phyloP scores from a whole-genome alignment of 2,113 vertebrate species.

The Takifugu bimaculatus region DNA sequence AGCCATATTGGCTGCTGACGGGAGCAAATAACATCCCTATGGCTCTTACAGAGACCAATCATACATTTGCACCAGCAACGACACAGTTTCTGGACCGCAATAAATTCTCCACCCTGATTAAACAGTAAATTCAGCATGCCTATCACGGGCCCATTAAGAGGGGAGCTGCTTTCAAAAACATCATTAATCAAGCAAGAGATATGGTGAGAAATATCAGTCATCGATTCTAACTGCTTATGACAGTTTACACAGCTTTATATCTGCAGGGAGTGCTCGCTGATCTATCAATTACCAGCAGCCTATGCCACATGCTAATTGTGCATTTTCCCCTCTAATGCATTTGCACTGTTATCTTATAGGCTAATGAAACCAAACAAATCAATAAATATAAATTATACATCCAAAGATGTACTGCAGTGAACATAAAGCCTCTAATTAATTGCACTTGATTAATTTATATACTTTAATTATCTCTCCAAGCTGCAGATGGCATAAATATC shows the following conservation, averaged over 20 bases:
- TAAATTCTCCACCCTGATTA: conserved; percentile 93
- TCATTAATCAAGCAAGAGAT: conserved; percentile 93
- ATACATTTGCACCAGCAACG: conserved; percentile 68
- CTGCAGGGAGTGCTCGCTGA: conserved; percentile 92
- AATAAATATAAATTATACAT: conserved; percentile 99
- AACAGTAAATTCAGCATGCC: conserved; percentile 96
- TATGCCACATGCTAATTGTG: conserved; percentile 92
- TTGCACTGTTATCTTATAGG: conserved; percentile 98
- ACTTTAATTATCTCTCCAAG: conserved; percentile 99
- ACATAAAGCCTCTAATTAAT: conserved; percentile 99
- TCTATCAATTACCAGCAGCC: conserved; percentile 93
- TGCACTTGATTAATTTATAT: conserved; percentile 99
- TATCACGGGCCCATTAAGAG: conserved; percentile 95
- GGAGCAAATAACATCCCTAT: conserved; percentile 76
- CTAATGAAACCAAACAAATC: conserved; percentile 99
- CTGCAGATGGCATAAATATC: conserved; percentile 99
- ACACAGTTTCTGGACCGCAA: conserved; percentile 64
- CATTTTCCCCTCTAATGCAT: conserved; percentile 99
- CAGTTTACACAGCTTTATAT: conserved; percentile 99
- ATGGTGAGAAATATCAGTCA: conserved; percentile 92
- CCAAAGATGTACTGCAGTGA: conserved; percentile 98
- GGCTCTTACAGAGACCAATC: conserved; percentile 77
- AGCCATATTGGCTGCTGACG: conserved; percentile 79
- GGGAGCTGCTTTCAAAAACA: conserved; percentile 87
- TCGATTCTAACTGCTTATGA: conserved; percentile 99